Conservation (phyloP, 2,113 vertebrate species). For the Montifringilla adamsi region DNA sequence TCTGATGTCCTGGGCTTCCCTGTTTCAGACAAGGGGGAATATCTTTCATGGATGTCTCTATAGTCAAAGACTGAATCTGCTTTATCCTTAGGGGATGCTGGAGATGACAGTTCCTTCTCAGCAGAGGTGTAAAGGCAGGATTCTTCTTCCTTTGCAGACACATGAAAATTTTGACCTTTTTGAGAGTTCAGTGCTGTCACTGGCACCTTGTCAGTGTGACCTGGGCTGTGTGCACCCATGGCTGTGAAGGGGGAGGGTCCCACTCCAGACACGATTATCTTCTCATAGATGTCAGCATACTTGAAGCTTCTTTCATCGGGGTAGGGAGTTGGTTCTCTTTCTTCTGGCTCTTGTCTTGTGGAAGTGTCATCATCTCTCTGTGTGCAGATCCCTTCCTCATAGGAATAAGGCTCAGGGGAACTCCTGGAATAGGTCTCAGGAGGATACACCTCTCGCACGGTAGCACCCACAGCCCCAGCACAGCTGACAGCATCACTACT, state of each 20-base stretch:
- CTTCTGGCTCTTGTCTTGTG: conserved; percentile 77
- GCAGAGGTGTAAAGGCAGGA: conserved; percentile 68
- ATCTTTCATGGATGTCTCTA: conserved; percentile 38
- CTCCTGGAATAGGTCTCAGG: background rate
- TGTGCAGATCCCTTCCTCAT: conserved; percentile 53
- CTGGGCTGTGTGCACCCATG: conserved; percentile 11
- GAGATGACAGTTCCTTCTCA: conserved; percentile 78
- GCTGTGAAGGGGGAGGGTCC: conserved; percentile 51
- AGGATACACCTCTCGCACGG: conserved; percentile 58
- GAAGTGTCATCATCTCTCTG: conserved; percentile 48
- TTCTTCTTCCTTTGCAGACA: conserved; percentile 79
- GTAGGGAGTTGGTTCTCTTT: conserved; percentile 92
- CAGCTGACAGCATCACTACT: background rate
- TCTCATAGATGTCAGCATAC: conserved; percentile 89
- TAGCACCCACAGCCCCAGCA: conserved; percentile 54
- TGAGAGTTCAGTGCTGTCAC: background rate
- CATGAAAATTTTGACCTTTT: conserved; percentile 48
- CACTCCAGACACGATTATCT: conserved; percentile 68
- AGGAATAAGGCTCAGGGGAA: background rate
- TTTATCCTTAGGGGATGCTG: conserved; percentile 68
- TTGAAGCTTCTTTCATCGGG: conserved; percentile 91
- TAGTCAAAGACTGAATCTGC: conserved; percentile 70
- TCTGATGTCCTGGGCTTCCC: background rate
- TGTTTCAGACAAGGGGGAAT: background rate
- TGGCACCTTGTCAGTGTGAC: conserved; percentile 43